These are phyloP conservation scores for Mythimna pallens DNA, from an alignment of 2,888 invertebrate species.

Conservation along the genomic window DNA sequence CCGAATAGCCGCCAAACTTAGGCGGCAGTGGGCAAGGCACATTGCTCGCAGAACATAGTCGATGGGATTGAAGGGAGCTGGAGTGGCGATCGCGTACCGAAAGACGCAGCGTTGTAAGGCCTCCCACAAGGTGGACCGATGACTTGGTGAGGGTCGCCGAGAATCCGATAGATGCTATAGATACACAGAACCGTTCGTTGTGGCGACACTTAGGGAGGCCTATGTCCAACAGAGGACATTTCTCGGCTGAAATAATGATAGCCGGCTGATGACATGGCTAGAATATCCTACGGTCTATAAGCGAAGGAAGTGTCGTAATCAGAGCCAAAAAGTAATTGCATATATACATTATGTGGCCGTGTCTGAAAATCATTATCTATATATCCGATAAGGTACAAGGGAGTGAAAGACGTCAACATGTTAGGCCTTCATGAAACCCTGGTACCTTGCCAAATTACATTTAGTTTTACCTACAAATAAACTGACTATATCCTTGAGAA, in stretches of 20 bases:
- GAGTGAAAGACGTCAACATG: background rate
- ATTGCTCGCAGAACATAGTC: too few species aligned
- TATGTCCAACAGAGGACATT: too few species aligned
- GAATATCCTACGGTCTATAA: background rate
- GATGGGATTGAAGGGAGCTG: too few species aligned
- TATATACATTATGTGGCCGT: background rate
- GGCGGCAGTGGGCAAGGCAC: too few species aligned
- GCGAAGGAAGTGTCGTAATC: background rate
- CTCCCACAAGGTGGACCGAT: too few species aligned
- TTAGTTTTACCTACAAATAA: constrained; percentile 20
- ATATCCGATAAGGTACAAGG: background rate
- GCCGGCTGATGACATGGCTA: background rate
- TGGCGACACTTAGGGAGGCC: too few species aligned
- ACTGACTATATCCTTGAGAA: constrained; percentile 24
- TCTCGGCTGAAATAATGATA: background rate
- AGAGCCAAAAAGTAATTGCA: background rate
- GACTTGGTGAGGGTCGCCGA: too few species aligned
- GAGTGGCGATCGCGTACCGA: too few species aligned
- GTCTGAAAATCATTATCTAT: background rate
- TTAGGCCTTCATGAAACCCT: constrained; percentile 24
- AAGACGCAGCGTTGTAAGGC: too few species aligned
- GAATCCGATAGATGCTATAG: too few species aligned
- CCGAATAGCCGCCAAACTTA: too few species aligned
- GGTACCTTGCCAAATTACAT: constrained; percentile 41
- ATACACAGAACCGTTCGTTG: too few species aligned